phyloP scores from a whole-genome alignment of 1,140 invertebrate genomes.

The Drosophila sp. region DNA sequence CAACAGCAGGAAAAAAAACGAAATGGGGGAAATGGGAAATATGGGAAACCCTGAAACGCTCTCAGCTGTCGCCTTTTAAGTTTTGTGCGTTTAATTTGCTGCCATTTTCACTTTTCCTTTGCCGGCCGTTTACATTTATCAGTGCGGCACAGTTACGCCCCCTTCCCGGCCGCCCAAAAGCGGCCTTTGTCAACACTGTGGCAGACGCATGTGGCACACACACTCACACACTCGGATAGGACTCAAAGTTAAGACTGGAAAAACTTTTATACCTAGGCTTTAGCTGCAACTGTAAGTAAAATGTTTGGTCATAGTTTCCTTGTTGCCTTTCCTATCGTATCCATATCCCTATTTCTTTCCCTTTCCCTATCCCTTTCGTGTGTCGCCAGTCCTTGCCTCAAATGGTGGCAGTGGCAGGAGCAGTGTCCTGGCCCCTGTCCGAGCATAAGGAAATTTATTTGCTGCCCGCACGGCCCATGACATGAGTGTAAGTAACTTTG shows the following conservation, averaged over 20 bases:
- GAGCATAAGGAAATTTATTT: conserved; percentile 64
- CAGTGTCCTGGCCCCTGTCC: conserved; percentile 5
- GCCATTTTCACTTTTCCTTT: conserved; percentile 76
- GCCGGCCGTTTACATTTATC: conserved; percentile 61
- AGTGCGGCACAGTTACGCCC: conserved; percentile 40
- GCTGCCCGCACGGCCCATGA: conserved; percentile 34
- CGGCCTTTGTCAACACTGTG: conserved; percentile 74
- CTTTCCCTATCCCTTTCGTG: too few species aligned
- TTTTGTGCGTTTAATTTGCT: conserved; percentile 74
- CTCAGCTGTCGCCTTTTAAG: conserved; percentile 52
- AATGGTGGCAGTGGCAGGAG: neutral
- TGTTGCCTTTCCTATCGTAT: conserved; percentile 2
- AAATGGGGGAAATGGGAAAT: neutral
- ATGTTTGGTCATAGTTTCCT: conserved; percentile 65
- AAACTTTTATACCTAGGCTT: conserved; percentile 61
- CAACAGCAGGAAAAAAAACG: neutral
- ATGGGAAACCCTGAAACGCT: conserved; percentile 9
- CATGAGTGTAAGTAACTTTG: conserved; percentile 49
- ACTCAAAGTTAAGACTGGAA: conserved; percentile 30
- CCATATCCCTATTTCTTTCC: too few species aligned
- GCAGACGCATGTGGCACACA: conserved; percentile 38
- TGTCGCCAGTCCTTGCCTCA: neutral
- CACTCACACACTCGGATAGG: neutral
- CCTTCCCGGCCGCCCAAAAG: neutral
- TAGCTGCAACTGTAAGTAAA: conserved; percentile 71